phyloP scores from a whole-genome alignment of 2,888 invertebrate genomes.

The Nemurella pictetii region DNA sequence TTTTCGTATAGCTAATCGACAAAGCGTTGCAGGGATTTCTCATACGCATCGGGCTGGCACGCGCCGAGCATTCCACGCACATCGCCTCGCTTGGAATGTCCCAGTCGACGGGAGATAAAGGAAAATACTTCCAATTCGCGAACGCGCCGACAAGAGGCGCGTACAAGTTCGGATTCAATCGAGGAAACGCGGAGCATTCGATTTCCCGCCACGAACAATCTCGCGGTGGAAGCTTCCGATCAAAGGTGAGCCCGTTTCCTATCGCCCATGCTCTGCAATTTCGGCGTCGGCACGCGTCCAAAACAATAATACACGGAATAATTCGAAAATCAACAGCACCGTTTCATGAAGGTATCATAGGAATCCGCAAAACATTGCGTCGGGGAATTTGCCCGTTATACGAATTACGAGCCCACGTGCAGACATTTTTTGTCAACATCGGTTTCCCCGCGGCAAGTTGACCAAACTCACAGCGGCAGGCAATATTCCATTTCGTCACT shows the following conservation, averaged over 20 bases:
- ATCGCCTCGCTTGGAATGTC: neutral
- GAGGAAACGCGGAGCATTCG: constrained; percentile 50
- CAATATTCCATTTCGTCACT: neutral
- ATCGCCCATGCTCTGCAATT: neutral
- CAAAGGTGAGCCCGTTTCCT: constrained; percentile 46
- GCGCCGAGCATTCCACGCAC: neutral
- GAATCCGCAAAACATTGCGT: too few species aligned
- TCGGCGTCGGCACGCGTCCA: neutral
- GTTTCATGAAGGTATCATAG: too few species aligned
- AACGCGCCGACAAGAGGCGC: constrained; percentile 49
- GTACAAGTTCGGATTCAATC: constrained; percentile 50
- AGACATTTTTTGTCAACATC: too few species aligned
- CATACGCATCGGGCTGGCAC: neutral
- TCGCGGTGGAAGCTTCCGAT: constrained; percentile 48
- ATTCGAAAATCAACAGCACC: too few species aligned
- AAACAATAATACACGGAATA: too few species aligned
- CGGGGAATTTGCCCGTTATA: too few species aligned
- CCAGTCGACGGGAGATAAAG: neutral
- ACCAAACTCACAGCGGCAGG: too few species aligned
- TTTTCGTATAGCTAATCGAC: neutral
- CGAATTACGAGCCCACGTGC: too few species aligned
- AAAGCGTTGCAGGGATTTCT: neutral
- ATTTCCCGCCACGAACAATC: constrained; percentile 49
- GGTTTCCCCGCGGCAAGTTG: too few species aligned
- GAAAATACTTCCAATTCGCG: constrained; percentile 48